Base-by-base conservation (phyloP, 2,888 invertebrate genomes). In the Andrena hattorfiana region DNA sequence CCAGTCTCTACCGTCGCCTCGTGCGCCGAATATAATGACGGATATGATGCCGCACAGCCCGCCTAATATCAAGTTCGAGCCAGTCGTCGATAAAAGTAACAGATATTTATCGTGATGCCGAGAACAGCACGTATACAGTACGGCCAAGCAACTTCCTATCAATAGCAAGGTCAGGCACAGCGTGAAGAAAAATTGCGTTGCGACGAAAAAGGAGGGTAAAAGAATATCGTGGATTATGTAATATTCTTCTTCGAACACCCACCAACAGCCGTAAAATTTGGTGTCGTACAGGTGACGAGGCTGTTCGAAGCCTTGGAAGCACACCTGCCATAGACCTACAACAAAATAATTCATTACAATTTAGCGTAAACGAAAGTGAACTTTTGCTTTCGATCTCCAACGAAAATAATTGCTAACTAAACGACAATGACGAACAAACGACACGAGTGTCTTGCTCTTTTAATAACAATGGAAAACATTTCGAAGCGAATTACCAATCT, bases 221-320 rank as follows among this genome's bases (percentile, higher is more conserved):
- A 99, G 94, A 90, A 98, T 97, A 89, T 98, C 97, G 91, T 98
- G 97, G 87, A 99, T 98, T 78, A 98, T 98, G 92, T 98, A 98
- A 93, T 98, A 99, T 94, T 99, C 99, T 94, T 98, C 99, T 94
- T 99, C 98, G 92, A 99, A 98, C 81, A 99, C 97, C 98, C 99
- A 99, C 97, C 98, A 98, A 92, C 99, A 99, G 0, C 98, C 98
- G 20, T 95, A 95, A 90, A 98, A 98, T 71, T 95, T 95, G 5
- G 96, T 96, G 91, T 99, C 98, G 94, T 99, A 99, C 94, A 96
- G 96, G 86, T 97, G 97, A 88, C 97, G 97, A 4, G 97, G 96
- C 93, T 99, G 99, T 94, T 97, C 96, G 93, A 98, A 98, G 62
- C 97, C 96, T 89, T 97, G 96, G 90, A 99, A 98, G 93, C 99